Conservation (phyloP, 2,113 vertebrate genomes). For the Orycteropus afer region DNA sequence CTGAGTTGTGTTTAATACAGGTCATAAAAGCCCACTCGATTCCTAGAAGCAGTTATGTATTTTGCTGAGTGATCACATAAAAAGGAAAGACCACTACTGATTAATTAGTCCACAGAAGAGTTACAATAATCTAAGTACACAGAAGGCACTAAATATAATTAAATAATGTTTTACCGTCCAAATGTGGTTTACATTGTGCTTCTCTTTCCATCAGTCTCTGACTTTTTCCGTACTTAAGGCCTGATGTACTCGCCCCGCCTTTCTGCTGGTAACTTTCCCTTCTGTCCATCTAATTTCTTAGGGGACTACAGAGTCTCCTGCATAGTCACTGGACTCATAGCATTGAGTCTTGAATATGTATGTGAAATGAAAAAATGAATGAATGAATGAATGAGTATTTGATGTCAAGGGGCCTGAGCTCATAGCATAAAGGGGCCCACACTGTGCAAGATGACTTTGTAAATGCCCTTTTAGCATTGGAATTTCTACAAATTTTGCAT, state of each 20-base stretch:
- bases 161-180: background rate
- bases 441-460: background rate
- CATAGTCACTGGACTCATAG: background rate
- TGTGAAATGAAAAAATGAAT: background rate
- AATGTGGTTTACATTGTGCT: background rate
- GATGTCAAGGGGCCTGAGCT: no score
- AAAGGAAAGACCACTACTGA: background rate
- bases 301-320: background rate
- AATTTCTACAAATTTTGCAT: background rate
- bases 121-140: background rate
- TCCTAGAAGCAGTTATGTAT: background rate
- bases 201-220: background rate
- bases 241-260: background rate
- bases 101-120: background rate
- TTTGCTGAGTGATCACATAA: background rate
- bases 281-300: background rate
- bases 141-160: no score
- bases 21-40: no score
- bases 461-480: background rate
- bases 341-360: no score
- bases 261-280: background rate
- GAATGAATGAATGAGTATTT: background rate
- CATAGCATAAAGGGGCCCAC: rapidly evolving
- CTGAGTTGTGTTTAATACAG: no score
- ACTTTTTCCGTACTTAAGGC: background rate